These are phyloP conservation scores for Deilephila porcellus DNA, from an alignment of 2,888 invertebrate species.

Conservation along the genomic window DNA sequence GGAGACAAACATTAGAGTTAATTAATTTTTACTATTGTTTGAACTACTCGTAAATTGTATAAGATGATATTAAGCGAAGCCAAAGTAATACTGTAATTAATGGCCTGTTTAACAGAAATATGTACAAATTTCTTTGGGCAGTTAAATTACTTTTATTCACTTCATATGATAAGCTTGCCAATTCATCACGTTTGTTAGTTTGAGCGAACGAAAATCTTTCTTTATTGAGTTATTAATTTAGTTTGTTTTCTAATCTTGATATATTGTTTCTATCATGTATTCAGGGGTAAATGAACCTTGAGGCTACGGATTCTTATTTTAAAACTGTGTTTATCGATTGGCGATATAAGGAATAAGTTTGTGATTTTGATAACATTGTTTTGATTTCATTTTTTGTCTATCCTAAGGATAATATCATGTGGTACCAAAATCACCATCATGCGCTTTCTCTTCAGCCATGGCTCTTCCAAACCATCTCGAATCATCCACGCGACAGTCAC, in stretches of 20 bases:
- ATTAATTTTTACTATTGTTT: too few species aligned
- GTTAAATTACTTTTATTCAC: neutral
- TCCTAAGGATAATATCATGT: too few species aligned
- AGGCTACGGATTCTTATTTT: neutral
- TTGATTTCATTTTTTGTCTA: too few species aligned
- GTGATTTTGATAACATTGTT: too few species aligned
- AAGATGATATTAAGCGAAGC: neutral
- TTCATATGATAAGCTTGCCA: neutral
- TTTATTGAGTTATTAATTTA: neutral
- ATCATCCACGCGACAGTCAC: conserved; percentile 38
- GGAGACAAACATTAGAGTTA: too few species aligned
- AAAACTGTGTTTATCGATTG: neutral
- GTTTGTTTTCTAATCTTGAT: neutral
- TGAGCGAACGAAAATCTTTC: conserved; percentile 2
- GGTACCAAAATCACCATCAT: neutral
- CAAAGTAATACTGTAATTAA: neutral
- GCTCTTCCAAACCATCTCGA: neutral
- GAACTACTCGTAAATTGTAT: neutral
- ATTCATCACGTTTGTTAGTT: conserved; percentile 8
- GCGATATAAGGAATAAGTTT: too few species aligned
- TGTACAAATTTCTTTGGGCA: neutral
- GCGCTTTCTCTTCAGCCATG: too few species aligned
- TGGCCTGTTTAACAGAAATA: neutral
- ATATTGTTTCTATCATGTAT: neutral
- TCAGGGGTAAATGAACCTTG: neutral